phyloP scores from a whole-genome alignment of 2,888 invertebrate species.

The Aphodius granarius region DNA sequence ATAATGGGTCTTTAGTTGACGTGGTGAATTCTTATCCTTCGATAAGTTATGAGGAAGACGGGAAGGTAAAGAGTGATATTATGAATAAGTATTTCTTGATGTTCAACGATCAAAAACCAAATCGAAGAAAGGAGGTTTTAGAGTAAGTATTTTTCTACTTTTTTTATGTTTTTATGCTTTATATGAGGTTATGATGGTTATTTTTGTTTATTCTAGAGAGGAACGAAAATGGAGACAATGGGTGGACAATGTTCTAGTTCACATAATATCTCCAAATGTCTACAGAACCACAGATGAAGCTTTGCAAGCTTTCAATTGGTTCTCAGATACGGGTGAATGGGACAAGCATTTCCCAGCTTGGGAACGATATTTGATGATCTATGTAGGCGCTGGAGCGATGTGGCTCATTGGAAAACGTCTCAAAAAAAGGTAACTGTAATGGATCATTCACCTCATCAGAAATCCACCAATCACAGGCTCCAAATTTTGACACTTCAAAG shows the following conservation, averaged over 20 bases:
- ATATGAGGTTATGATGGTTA: too few relatives aligned
- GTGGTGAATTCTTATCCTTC: slow-evolving; percentile 77
- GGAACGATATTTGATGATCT: slow-evolving; percentile 86
- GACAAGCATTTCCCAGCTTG: slow-evolving; percentile 81
- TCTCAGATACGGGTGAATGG: slow-evolving; percentile 93
- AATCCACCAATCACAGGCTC: not conserved
- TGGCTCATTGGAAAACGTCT: slow-evolving; percentile 87
- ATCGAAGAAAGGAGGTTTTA: slow-evolving; percentile 48
- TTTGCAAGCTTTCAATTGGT: slow-evolving; percentile 91
- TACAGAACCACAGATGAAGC: slow-evolving; percentile 87
- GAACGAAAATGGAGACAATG: slow-evolving; percentile 96
- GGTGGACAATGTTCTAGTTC: slow-evolving; percentile 90
- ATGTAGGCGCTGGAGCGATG: slow-evolving; percentile 93
- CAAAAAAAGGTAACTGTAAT: slow-evolving; percentile 81
- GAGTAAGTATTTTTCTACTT: slow-evolving; percentile 52
- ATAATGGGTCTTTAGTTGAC: slow-evolving; percentile 63
- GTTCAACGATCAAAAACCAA: slow-evolving; percentile 62
- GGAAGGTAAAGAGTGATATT: slow-evolving; percentile 71
- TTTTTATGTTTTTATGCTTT: too few relatives aligned
- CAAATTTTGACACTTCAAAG: too few relatives aligned
- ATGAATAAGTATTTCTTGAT: slow-evolving; percentile 89
- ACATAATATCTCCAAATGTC: slow-evolving; percentile 94
- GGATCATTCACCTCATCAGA: not conserved
- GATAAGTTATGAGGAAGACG: slow-evolving; percentile 68
- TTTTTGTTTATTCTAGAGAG: slow-evolving; percentile 62